These are phyloP conservation scores for Ceratoteleas bidentatus DNA, from an alignment of 1,140 invertebrate genomes.

Conservation along the genomic window DNA sequence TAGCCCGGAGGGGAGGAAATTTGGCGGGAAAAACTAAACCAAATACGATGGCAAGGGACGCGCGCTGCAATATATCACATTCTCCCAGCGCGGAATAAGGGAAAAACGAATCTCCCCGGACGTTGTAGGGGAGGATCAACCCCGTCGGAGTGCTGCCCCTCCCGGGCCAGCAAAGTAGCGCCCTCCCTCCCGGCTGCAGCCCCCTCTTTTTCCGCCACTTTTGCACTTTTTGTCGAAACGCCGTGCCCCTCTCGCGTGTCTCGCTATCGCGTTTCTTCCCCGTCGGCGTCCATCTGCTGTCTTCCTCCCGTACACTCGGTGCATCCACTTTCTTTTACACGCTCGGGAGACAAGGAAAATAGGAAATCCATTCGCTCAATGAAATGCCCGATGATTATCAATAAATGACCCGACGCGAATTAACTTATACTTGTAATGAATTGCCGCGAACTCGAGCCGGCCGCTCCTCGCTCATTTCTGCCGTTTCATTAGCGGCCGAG, in stretches of 20 bases:
- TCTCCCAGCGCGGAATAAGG: conserved; percentile 68
- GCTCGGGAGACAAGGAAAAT: conserved; percentile 39
- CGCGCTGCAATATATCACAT: conserved; percentile 78
- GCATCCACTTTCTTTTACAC: conserved; percentile 51
- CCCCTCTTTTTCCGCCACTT: conserved; percentile 63
- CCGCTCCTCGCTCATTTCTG: conserved; percentile 4
- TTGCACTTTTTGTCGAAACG: conserved; percentile 62
- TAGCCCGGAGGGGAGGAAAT: conserved; percentile 67
- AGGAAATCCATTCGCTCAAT: conserved; percentile 61
- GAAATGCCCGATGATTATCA: conserved; percentile 64
- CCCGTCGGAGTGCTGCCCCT: conserved; percentile 48
- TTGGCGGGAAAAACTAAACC: conserved; percentile 81
- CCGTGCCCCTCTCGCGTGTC: conserved; percentile 42
- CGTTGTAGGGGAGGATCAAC: conserved; percentile 63
- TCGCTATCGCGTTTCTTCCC: conserved; percentile 57
- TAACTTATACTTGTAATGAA: conserved; percentile 47
- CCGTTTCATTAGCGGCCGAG: conserved; percentile 14
- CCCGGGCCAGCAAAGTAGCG: conserved; percentile 48
- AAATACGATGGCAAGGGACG: conserved; percentile 74
- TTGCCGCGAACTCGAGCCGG: neutral
- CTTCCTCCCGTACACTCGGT: conserved; percentile 61
- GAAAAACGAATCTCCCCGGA: conserved; percentile 64
- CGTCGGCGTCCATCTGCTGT: conserved; percentile 44
- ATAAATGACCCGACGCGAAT: conserved; percentile 52
- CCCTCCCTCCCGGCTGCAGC: conserved; percentile 32